phyloP scores from a whole-genome alignment of 2,797 vertebrate species.

The Pseudocheirus occidentalis region DNA sequence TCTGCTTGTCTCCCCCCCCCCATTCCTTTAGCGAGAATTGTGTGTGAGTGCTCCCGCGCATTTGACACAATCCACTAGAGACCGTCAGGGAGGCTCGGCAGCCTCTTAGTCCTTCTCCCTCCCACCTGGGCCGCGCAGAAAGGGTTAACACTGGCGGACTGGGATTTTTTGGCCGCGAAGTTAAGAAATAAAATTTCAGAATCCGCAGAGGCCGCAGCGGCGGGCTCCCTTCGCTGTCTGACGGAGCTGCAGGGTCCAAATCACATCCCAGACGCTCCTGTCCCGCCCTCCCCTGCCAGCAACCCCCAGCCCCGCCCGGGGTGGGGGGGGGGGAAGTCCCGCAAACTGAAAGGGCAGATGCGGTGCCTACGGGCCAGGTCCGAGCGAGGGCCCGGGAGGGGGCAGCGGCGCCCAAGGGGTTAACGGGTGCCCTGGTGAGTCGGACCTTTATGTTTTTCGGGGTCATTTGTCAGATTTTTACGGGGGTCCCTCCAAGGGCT shows the following conservation, averaged over 20 bases:
- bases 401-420: slow-evolving; percentile 73
- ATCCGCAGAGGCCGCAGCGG: slow-evolving; percentile 24
- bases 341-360: not conserved
- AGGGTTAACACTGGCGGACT: slow-evolving; percentile 69
- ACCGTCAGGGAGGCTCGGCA: not conserved
- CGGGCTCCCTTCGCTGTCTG: slow-evolving; percentile 7
- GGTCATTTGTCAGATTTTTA: slow-evolving; percentile 92
- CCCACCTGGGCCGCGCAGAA: not conserved
- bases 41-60: not conserved
- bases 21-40: not conserved
- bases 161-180: slow-evolving; percentile 62
- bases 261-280: not conserved
- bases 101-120: not conserved
- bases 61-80: slow-evolving; percentile 2
- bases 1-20: not conserved
- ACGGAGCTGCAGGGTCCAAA: not conserved
- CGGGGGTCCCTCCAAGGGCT: slow-evolving; percentile 88
- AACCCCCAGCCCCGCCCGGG: not conserved
- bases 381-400: not conserved
- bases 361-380: not conserved
- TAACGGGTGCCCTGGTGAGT: slow-evolving; percentile 83
- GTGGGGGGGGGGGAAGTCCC: not conserved
- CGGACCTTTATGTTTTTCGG: slow-evolving; percentile 87
- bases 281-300: not conserved
- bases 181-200: slow-evolving; percentile 73